Conservation (phyloP, 1,140 invertebrate genomes). For the Parasteatoda tepidariorum region DNA sequence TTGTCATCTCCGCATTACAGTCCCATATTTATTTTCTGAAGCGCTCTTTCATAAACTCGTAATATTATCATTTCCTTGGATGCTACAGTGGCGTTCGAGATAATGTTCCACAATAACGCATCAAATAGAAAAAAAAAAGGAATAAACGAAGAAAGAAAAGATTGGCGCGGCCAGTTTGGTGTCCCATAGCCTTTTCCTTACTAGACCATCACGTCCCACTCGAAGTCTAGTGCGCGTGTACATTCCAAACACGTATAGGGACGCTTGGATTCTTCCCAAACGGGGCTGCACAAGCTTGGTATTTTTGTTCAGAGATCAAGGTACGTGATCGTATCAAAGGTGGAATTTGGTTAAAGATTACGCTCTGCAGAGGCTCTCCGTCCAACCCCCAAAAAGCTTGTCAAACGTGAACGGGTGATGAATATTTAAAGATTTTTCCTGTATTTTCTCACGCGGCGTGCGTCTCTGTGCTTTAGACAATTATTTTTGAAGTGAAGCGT, state of each 20-base stretch:
- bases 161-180: background rate
- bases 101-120: constrained; percentile 16
- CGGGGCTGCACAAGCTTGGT: constrained; percentile 6
- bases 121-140: constrained; percentile 19
- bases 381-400: background rate
- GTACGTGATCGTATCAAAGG: constrained; percentile 36
- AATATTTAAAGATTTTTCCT: constrained; percentile 22
- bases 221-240: background rate
- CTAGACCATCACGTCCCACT: constrained; percentile 15
- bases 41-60: constrained; percentile 19
- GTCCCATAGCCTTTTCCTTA: constrained; percentile 2
- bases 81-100: background rate
- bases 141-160: constrained; percentile 4
- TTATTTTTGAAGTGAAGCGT: no score
- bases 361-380: constrained; percentile 30
- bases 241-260: constrained; percentile 27
- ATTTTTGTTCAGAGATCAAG: constrained; percentile 3
- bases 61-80: background rate
- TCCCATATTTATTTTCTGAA: constrained; percentile 7
- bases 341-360: constrained; percentile 47
- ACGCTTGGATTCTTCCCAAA: constrained; percentile 45
- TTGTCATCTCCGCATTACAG: constrained; percentile 38
- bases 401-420: constrained; percentile 41
- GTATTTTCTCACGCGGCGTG: background rate
- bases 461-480: no score